Evolutionary conservation across 2,113 vertebrate species (phyloP).

Genomic region (Bujurquina vittata): DNA sequence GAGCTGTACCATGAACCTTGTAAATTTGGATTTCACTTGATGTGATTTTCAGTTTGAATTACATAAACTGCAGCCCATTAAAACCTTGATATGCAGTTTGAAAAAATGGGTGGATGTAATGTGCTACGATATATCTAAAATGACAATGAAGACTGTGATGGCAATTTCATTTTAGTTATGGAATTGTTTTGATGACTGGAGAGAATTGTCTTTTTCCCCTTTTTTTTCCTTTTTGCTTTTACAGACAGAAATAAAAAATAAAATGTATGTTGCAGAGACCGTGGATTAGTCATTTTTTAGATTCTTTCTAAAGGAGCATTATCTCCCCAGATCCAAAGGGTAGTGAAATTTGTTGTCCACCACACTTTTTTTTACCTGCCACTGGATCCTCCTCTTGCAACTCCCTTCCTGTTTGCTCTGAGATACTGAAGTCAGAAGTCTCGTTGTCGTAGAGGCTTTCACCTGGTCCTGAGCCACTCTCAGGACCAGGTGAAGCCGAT

Average conservation of each 20-base stretch:
- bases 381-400: constrained; percentile 80
- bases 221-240: not conserved
- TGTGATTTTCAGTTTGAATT: too few species aligned
- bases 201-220: constrained; percentile 1
- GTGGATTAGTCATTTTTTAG: constrained; percentile 44
- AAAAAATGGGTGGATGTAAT: too few species aligned
- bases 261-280: constrained; percentile 28
- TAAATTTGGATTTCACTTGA: too few species aligned
- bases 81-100: too few species aligned
- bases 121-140: not conserved
- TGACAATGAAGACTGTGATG: constrained; percentile 6
- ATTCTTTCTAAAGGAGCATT: constrained; percentile 2
- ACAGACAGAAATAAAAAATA: constrained; percentile 15
- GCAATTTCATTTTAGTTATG: not conserved
- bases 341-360: not conserved
- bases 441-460: constrained; percentile 93
- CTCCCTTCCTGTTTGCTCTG: constrained; percentile 86
- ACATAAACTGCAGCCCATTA: too few species aligned
- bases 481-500: constrained; percentile 81
- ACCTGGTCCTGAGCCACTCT: constrained; percentile 91
- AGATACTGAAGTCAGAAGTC: constrained; percentile 96
- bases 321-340: not conserved
- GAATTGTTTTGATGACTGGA: too few species aligned
- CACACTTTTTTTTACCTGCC: constrained; percentile 90
- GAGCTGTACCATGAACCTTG: too few species aligned